Base-by-base conservation (phyloP, 92 coral and sea anemone genomes). In the Blastomussa wellsi region DNA sequence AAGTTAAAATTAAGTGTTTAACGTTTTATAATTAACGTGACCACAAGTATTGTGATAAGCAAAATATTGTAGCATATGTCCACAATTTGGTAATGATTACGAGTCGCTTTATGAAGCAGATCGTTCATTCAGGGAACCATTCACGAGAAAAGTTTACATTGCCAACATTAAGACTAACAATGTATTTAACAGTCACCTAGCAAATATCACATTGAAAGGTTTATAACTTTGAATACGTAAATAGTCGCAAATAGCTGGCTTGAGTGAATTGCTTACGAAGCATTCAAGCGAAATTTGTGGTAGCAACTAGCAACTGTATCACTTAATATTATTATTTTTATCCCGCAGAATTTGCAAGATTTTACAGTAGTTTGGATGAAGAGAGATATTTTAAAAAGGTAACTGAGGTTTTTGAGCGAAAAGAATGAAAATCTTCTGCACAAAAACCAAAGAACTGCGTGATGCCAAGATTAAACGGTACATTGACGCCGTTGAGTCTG, bases 21-120 rank as follows among this genome's bases (percentile, higher is more conserved):
- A 78, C 26, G 16, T 67, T 36, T n/a, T n/a, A n/a, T n/a, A n/a
- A n/a, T n/a, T 59, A 59, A 66, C 48, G 22, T 24, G 33, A 65
- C 82, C 42, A 37, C 71, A 36, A 36, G 72, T 22, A 37, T 12
- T 38, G 4, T 38, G 53, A 36, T 37, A 60, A 78, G 20, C 51
- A 37, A 1, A 22, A 78, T 60, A 36, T 78, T 78, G 72, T 42
- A 78, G 24, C 55, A 60, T 78, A 78, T 78, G 59, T 78, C 52
- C 68, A 78, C 72, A 26, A 44, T 65, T 65, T 42, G 8, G 83
- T 41, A 51, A 62, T 60, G 70, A 70, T 33, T n/a, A 33, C 48
- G 48, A 77, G 48, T 37, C 69, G 81, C 17, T 52, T 1, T 6
- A 78, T 37, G 32, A 49, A 20, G 64, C 38, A 32, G 32, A 9